phyloP scores from a whole-genome alignment of 2,888 invertebrate genomes.

The Nemurella pictetii region DNA sequence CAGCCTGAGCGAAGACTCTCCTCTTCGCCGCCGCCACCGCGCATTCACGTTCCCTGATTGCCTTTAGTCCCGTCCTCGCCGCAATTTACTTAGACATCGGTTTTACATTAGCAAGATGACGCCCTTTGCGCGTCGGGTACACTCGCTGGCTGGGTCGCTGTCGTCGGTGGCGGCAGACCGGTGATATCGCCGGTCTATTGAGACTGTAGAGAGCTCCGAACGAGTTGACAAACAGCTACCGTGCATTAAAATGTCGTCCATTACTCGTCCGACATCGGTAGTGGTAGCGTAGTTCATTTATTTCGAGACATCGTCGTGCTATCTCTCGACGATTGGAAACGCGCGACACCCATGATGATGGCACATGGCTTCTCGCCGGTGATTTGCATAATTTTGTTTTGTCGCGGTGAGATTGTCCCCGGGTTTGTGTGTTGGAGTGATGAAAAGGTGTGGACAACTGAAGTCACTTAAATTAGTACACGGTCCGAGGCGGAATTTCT shows the following conservation, averaged over 20 bases:
- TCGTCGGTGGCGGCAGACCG: too few relatives aligned
- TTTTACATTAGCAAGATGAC: constrained; percentile 36
- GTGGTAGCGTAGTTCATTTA: too few relatives aligned
- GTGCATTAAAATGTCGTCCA: background rate
- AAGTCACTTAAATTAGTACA: too few relatives aligned
- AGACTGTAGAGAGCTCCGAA: background rate
- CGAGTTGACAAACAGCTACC: background rate
- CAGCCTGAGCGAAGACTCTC: background rate
- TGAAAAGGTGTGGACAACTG: too few relatives aligned
- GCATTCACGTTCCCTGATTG: background rate
- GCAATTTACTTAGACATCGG: constrained; percentile 35
- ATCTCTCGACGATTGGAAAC: too few relatives aligned
- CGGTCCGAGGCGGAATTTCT: too few relatives aligned
- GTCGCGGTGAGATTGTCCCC: background rate
- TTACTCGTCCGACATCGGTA: background rate
- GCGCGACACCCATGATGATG: too few relatives aligned
- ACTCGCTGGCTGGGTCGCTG: too few relatives aligned
- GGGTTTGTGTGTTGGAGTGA: too few relatives aligned
- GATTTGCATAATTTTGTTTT: background rate
- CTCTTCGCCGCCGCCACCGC: background rate
- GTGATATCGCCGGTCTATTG: background rate
- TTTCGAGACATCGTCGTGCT: too few relatives aligned
- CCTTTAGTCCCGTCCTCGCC: background rate
- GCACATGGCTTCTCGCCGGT: background rate
- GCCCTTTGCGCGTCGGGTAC: background rate